These are phyloP conservation scores for Balanococcus diminutus DNA, from an alignment of 2,888 invertebrate species.

Conservation along the genomic window DNA sequence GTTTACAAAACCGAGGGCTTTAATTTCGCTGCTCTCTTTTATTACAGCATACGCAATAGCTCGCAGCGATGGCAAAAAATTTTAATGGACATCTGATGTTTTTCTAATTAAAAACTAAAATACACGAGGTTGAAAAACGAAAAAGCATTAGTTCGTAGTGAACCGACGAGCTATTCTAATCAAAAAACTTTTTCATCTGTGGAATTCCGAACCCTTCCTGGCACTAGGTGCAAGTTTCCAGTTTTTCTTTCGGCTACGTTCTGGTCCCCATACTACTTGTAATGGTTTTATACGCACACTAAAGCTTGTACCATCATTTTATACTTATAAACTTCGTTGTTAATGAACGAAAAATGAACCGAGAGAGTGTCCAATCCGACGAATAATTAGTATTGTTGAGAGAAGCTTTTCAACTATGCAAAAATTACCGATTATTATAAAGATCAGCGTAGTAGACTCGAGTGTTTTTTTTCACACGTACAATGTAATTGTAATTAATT, in stretches of 20 bases:
- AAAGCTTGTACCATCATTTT: too few species aligned
- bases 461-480: neutral
- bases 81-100: conserved; percentile 47
- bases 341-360: neutral
- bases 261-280: too few species aligned
- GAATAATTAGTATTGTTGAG: conserved; percentile 2
- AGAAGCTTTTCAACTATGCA: conserved; percentile 12
- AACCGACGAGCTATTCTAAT: conserved; percentile 9
- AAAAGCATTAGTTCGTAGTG: conserved; percentile 5
- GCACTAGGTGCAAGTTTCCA: neutral
- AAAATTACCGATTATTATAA: neutral
- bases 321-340: too few species aligned
- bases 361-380: neutral
- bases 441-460: neutral
- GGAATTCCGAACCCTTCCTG: neutral
- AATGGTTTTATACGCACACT: too few species aligned
- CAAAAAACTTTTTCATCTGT: neutral
- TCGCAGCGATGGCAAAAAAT: conserved; percentile 25
- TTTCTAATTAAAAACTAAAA: conserved; percentile 42
- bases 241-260: neutral
- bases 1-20: neutral
- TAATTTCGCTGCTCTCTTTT: conserved; percentile 5
- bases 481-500: conserved; percentile 32
- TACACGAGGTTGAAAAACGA: neutral
- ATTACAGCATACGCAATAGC: neutral